Evolutionary conservation across 1,140 invertebrate genomes (phyloP), one percentile per base, ranked within the genome.

Genomic region (Euborellia annulipes): DNA sequence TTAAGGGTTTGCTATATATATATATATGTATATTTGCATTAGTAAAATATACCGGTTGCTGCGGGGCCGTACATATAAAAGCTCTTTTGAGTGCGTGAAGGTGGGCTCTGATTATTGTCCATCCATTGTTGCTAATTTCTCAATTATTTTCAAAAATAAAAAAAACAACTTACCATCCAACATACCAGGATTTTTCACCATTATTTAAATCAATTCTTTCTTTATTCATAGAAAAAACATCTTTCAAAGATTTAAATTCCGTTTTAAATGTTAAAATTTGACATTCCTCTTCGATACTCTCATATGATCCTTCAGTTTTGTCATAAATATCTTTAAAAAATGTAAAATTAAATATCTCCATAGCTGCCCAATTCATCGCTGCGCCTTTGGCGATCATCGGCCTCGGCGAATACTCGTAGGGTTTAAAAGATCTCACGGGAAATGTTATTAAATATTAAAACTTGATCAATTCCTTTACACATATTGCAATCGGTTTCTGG

Each of bases 191-290:
- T 23, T 73, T 65, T 54, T 77, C 62, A 4, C 73, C 74, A 13
- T 67, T 65, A 37, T 62, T 58, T 60, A 81, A 74, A 39, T 66
- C 62, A 0, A 77, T 74, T 54, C 85, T 69, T 32, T 67, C 67
- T 23, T 72, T 58, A 1, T 72, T 71, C 81, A 88, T 85, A 36
- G 72, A 67, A 57, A 93, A 82, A 16, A 89, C 84, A 57, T 93
- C 78, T 44, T 69, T 64, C 27, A 93, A 58, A 30, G 73, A 75
- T 41, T 75, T 72, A 54, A 93, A 80, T 59, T 89, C 75, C 14
- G 87, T 89, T 60, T 84, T 79, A 57, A 93, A 93, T 45, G 84
- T 82, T 48, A 92, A 76, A 63, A 93, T 93, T 58, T 92, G 87
- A 56, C 90, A 93, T 43, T 82, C 79, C 46, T 79, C 73, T 36